These are phyloP conservation scores for Chymomyza caudatula DNA, from an alignment of 2,888 invertebrate genomes.

Conservation along the genomic window DNA sequence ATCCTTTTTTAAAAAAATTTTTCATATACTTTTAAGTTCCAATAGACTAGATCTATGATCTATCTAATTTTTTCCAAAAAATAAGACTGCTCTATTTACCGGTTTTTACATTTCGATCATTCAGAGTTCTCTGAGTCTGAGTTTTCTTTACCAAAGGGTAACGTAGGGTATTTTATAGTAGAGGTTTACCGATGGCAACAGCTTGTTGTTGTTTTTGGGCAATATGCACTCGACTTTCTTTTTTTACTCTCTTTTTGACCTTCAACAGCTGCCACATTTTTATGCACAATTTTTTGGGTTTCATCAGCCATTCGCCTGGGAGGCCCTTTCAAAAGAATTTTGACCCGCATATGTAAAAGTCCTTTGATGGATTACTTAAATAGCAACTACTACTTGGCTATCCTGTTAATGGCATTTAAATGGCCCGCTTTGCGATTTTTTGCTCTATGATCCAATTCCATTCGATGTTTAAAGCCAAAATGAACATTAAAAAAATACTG, in stretches of 20 bases:
- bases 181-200: not conserved
- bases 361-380: conserved; percentile 35
- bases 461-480: not conserved
- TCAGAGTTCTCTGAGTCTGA: no score
- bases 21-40: no score
- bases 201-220: conserved; percentile 15
- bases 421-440: not conserved
- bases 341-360: conserved; percentile 39
- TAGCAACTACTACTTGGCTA: conserved; percentile 6
- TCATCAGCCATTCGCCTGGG: not conserved
- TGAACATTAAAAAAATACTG: no score
- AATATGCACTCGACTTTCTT: not conserved
- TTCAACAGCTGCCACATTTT: conserved; percentile 55
- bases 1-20: no score
- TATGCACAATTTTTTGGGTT: conserved; percentile 42
- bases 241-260: conserved; percentile 44
- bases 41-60: no score
- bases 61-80: no score
- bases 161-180: not conserved
- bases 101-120: no score
- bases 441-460: not conserved
- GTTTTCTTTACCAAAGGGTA: no score
- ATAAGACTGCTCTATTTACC: no score
- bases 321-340: conserved; percentile 27
- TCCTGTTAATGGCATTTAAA: conserved; percentile 22